Base-by-base conservation (phyloP, 2,888 invertebrate species). In the Agrotis exclamationis region DNA sequence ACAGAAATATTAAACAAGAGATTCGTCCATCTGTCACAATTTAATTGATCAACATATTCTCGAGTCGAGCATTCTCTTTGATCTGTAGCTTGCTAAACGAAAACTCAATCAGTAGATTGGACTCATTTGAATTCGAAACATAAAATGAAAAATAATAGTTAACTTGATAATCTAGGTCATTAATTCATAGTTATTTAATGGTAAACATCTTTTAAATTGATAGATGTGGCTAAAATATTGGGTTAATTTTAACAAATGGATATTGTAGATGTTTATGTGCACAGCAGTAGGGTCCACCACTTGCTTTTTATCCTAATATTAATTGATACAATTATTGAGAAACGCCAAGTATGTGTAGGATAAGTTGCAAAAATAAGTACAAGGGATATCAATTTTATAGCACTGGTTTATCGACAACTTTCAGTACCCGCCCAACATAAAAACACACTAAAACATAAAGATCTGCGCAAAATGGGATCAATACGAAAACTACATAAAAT, bases 401-500 rank as follows among this genome's bases (percentile, higher is more conserved):
- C 56, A 56, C 24, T 33, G 33, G 6, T 33, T n/a, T 33, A 33
- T 1, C n/a, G 20, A 33, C 33, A 33, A 3, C 33, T 56, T 45
- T 45, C 20, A n/a, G 3, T n/a, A 50, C 33, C 13, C 2, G n/a
- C 33, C n/a, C 33, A n/a, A 33, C 33, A 54, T 28, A 33, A 33
- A 56, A 56, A 3, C 33, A 56, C n/a, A 28, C n/a, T 56, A 33
- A 62, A 53, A 5, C 14, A 53, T 3, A 63, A 20, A 54, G 16
- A 74, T 48, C 47, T 54, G 39, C 63, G 9, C 3, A 57, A 45
- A 67, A 63, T 20, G 33, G 6, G 44, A 68, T 68, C 47, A 44
- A 47, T 47, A 70, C 33, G 48, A 60, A 45, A 58, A 51, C 62
- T 51, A 50, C 59, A 60, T 79, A 74, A 76, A 76, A 58, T 33